Percentiles rank a stretch among this genome's conserved stretches.
These are phyloP conservation scores for Drosophila yakuba DNA, from an alignment of 1,140 invertebrate genomes.

Conservation along the genomic window DNA sequence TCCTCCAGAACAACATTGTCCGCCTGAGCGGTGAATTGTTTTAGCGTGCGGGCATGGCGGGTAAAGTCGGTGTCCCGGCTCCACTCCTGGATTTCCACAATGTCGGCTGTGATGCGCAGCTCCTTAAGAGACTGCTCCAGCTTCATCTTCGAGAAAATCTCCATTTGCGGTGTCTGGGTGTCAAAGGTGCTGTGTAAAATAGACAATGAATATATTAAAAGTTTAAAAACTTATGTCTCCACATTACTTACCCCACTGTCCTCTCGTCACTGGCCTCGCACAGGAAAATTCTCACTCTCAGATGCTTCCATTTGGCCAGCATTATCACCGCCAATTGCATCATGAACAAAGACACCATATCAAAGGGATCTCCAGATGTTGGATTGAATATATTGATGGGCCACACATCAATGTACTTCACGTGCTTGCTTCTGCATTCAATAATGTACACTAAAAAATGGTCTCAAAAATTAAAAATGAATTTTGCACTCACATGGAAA, in stretches of 20 bases:
- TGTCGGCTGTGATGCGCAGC: conserved; percentile 88
- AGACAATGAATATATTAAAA: neutral
- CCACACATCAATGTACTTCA: conserved; percentile 98
- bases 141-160: conserved; percentile 85
- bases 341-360: conserved; percentile 96
- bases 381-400: conserved; percentile 95
- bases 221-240: neutral
- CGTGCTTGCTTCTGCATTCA: conserved; percentile 86
- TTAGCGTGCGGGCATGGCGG: conserved; percentile 63
- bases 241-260: conserved; percentile 44
- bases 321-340: conserved; percentile 99
- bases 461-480: neutral
- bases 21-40: conserved; percentile 75
- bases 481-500: conserved; percentile 87
- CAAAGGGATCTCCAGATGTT: conserved; percentile 91
- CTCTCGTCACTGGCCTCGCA: conserved; percentile 86
- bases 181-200: conserved; percentile 75
- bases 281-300: conserved; percentile 93
- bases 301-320: conserved; percentile 92
- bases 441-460: neutral
- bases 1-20: conserved; percentile 58
- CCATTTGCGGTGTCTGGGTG: conserved; percentile 78
- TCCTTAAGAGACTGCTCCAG: conserved; percentile 87
- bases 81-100: conserved; percentile 85
- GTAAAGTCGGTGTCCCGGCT: conserved; percentile 74